Evolutionary conservation across 2,888 invertebrate species (phyloP).

Genomic region (Antheraea assamensis): DNA sequence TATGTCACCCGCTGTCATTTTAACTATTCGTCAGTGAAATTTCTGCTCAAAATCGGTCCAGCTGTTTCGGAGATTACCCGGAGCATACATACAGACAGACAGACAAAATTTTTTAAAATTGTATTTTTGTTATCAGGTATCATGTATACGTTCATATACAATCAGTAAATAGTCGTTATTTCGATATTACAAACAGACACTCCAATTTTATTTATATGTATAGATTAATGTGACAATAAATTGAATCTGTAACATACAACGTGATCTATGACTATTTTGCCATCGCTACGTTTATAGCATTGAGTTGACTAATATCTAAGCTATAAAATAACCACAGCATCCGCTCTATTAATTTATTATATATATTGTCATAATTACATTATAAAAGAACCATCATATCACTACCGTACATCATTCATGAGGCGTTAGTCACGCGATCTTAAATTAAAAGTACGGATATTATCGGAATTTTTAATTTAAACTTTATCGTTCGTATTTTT

Average conservation of each 20-base stretch:
- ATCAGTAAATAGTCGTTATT: too few relatives aligned
- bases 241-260: background rate
- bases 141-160: too few relatives aligned
- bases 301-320: conserved; percentile 20
- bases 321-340: conserved; percentile 22
- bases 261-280: conserved; percentile 16
- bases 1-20: too few relatives aligned
- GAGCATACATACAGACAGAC: too few relatives aligned
- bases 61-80: too few relatives aligned
- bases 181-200: too few relatives aligned
- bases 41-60: too few relatives aligned
- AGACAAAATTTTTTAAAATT: too few relatives aligned
- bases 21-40: too few relatives aligned
- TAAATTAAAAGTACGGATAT: conserved; percentile 2
- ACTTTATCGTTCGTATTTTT: background rate
- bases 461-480: background rate
- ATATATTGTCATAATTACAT: conserved; percentile 11
- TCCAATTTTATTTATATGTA: too few relatives aligned
- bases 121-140: too few relatives aligned
- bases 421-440: conserved; percentile 6
- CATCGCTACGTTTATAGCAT: conserved; percentile 18
- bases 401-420: conserved; percentile 11
- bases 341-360: conserved; percentile 18
- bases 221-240: background rate
- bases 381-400: background rate